Conservation (phyloP, 1,140 invertebrate genomes). For the Hormaphis cornu region DNA sequence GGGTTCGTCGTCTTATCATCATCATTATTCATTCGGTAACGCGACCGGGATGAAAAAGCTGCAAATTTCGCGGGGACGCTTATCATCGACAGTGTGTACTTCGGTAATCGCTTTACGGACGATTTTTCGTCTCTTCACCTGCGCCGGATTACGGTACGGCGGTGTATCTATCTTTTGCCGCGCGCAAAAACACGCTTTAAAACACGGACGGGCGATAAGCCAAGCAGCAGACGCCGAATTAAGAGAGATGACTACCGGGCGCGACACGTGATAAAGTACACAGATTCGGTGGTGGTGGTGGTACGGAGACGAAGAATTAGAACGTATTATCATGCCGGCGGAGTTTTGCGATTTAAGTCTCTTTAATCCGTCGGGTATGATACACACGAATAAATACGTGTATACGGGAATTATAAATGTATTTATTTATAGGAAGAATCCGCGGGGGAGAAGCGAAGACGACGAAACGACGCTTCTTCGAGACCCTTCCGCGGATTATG, state of each 20-base stretch:
- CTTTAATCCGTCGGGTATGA: conserved; percentile 16
- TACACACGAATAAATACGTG: too few relatives aligned
- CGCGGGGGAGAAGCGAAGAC: neutral
- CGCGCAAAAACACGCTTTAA: too few relatives aligned
- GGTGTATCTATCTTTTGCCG: too few relatives aligned
- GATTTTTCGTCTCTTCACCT: neutral
- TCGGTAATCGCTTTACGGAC: conserved; percentile 18
- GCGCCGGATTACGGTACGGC: neutral
- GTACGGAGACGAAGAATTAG: conserved; percentile 31
- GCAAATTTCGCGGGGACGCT: neutral
- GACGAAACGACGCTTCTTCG: neutral
- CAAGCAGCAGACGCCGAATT: conserved; percentile 31
- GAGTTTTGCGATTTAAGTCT: conserved; percentile 29
- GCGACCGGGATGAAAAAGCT: neutral
- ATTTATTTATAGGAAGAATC: conserved; percentile 6
- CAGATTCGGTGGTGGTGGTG: conserved; percentile 24
- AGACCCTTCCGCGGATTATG: conserved; percentile 31
- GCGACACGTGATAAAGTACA: conserved; percentile 31
- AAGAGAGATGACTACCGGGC: conserved; percentile 1
- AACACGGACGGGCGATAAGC: conserved; percentile 17
- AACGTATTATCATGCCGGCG: conserved; percentile 27
- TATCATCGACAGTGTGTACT: conserved; percentile 14
- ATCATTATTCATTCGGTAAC: too few relatives aligned
- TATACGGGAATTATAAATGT: neutral
- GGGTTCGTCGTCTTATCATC: too few relatives aligned